phyloP scores from a whole-genome alignment of 2,797 vertebrate genomes.

The Enteromius trimaculatus region DNA sequence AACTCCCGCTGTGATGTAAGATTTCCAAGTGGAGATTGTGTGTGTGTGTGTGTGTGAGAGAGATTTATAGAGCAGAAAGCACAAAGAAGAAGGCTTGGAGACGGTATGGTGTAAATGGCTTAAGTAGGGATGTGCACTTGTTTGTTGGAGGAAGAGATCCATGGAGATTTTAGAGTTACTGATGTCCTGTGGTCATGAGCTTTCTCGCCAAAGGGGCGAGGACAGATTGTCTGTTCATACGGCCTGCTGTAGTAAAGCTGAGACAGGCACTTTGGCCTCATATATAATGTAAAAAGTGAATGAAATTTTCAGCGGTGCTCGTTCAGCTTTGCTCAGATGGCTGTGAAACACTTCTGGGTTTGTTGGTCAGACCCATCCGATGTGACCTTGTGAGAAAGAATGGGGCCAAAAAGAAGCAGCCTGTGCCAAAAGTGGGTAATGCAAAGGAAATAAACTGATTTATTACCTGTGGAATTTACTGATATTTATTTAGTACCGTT shows the following conservation, averaged over 20 bases:
- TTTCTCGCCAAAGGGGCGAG: not conserved
- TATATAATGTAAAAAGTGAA: conserved; percentile 45
- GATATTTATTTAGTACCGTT: not conserved
- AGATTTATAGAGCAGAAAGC: not conserved
- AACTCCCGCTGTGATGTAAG: not conserved
- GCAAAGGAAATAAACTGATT: not conserved
- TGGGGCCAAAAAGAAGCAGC: conserved; percentile 23
- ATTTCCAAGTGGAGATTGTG: not conserved
- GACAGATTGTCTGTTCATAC: conserved; percentile 2
- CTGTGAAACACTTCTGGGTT: conserved; percentile 14
- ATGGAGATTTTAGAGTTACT: not conserved
- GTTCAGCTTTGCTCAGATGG: not conserved
- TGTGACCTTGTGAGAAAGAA: conserved; percentile 51
- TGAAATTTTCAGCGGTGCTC: not conserved
- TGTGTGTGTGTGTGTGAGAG: not conserved
- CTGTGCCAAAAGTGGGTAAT: not conserved
- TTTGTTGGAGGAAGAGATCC: conserved; percentile 8
- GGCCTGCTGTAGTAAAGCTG: conserved; percentile 23
- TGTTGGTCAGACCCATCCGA: conserved; percentile 54
- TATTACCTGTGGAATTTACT: not conserved
- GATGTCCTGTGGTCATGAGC: not conserved
- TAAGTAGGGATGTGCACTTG: conserved; percentile 9
- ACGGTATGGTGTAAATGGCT: not conserved
- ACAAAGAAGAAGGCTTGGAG: not conserved
- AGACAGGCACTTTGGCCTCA: conserved; percentile 34